Conservation (phyloP, 2,888 invertebrate genomes). For the Drosophila algonquin region DNA sequence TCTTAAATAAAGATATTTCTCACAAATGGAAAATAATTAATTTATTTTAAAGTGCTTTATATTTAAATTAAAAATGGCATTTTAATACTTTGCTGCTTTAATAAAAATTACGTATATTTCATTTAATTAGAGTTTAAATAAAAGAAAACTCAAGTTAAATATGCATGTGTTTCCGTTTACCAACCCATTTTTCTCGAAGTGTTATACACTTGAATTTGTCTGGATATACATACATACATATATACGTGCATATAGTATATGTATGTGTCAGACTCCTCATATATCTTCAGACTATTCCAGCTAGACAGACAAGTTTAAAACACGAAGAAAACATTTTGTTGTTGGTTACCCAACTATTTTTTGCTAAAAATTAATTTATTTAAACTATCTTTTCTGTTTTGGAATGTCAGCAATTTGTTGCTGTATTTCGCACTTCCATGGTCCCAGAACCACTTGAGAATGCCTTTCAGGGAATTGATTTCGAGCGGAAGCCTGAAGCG, state of each 20-base stretch:
- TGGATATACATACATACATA: too few relatives aligned
- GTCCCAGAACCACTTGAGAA: constrained; percentile 31
- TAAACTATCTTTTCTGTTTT: constrained; percentile 48
- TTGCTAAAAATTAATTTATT: constrained; percentile 32
- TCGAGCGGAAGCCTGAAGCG: background rate
- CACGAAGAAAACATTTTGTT: constrained; percentile 5
- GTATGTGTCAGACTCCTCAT: too few relatives aligned
- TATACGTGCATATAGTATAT: too few relatives aligned
- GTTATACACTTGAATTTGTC: too few relatives aligned
- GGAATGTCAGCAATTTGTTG: constrained; percentile 6
- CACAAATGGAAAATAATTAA: too few relatives aligned
- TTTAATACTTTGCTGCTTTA: too few relatives aligned
- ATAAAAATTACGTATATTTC: background rate
- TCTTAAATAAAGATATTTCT: too few relatives aligned
- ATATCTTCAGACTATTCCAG: background rate
- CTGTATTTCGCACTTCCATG: background rate
- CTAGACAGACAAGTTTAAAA: constrained; percentile 19
- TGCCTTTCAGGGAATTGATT: constrained; percentile 46
- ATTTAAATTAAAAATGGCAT: background rate
- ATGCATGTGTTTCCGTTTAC: too few relatives aligned
- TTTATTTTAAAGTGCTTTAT: background rate
- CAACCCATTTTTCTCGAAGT: background rate
- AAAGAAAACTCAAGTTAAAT: too few relatives aligned
- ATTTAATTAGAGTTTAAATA: too few relatives aligned
- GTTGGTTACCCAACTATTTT: background rate